Evolutionary conservation across 2,113 vertebrate species (phyloP), one percentile per base, ranked within the genome.

Genomic region (Psettodes erumei): DNA sequence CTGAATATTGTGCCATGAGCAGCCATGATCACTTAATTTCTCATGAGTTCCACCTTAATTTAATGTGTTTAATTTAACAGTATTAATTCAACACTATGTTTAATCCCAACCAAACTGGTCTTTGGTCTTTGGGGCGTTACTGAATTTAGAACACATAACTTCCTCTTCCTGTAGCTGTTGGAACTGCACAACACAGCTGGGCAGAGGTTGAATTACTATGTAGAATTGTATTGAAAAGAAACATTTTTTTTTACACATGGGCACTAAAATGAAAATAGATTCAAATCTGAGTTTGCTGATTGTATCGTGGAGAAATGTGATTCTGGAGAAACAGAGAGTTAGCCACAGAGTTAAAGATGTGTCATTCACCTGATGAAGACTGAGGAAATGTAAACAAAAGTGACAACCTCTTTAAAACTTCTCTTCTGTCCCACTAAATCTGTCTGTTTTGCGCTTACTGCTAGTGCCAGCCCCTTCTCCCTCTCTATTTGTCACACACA

Each of bases 351-450:
- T 62, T 19, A 32, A 71, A 45, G 25, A 61, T 23, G 32, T 78
- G 69, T 60, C 70, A 75, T 37, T 88, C 71, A 53, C 56, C 58
- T 68, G 76, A 88, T 86, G 82, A 82, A 77, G 70, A 65, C 75
- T 37, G 53, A 63, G 40, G 51, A 80, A 77, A 81, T 28, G 35
- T 68, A 83, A 88, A 81, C 61, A 75, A 56, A 86, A 78, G 82
- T 79, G 84, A 83, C 71, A 84, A 71, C 77, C 75, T 68, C 37
- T 88, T 82, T 80, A 77, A 79, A 88, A 37, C 59, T 47, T 51
- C n/a, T 62, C 75, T 65, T 63, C 58, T n/a, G n/a, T n/a, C 55
- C 76, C 50, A 71, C 47, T 81, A 79, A n/a, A 82, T 81, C 70
- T 72, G 21, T 83, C 70, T 73, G 10, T 51, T 27, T 60, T 33